Conservation (phyloP, 2,113 vertebrate species). For the Cyprinodon brontotheroides region DNA sequence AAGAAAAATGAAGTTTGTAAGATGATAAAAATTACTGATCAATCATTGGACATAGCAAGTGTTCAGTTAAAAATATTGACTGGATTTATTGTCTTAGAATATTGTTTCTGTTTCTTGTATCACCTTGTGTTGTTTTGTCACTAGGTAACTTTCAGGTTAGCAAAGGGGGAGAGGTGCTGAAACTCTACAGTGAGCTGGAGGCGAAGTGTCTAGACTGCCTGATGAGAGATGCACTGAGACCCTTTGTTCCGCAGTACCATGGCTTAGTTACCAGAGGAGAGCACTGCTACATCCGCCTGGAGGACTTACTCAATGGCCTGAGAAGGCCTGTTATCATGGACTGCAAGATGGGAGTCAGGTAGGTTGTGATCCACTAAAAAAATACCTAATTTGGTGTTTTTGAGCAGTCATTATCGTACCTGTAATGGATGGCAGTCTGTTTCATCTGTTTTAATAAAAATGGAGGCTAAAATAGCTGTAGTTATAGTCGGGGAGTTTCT, state of each 20-base stretch:
- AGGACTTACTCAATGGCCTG: conserved; percentile 81
- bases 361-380: background rate
- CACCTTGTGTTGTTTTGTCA: conserved; percentile 2
- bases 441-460: no score
- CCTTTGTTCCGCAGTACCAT: conserved; percentile 82
- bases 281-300: conserved; percentile 79
- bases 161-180: conserved; percentile 82
- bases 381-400: background rate
- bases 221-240: conserved; percentile 78
- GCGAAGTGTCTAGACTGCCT: conserved; percentile 76
- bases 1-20: background rate
- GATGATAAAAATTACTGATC: background rate
- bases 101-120: background rate
- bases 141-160: conserved; percentile 82
- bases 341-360: conserved; percentile 83
- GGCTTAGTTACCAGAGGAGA: conserved; percentile 76
- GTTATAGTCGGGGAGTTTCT: background rate
- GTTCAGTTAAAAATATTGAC: background rate
- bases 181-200: conserved; percentile 80
- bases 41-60: background rate
- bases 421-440: background rate
- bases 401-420: background rate
- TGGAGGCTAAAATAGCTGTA: background rate
- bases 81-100: no score
- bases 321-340: conserved; percentile 81